Conservation (phyloP, 2,888 invertebrate genomes). For the Vanessa cardui region DNA sequence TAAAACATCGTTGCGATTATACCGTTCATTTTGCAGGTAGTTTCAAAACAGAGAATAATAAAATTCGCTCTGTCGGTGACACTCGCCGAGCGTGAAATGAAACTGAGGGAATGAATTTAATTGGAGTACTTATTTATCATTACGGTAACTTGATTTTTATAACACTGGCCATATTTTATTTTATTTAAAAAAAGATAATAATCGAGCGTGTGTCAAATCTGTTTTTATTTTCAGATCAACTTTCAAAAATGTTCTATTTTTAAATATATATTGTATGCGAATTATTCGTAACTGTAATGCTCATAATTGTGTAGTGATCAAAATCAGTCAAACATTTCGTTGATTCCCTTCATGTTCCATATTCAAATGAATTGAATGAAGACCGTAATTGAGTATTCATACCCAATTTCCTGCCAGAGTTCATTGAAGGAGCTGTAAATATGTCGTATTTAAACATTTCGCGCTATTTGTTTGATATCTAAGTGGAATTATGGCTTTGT, state of each 20-base stretch:
- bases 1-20: not conserved
- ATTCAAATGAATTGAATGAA: no score
- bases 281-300: no score
- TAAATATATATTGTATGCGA: no score
- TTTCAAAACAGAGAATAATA: conserved; percentile 7
- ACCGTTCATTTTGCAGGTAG: conserved; percentile 7
- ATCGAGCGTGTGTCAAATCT: not conserved
- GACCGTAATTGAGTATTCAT: no score
- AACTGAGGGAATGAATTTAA: conserved; percentile 29
- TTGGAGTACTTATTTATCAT: conserved; percentile 16
- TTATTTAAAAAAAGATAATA: not conserved
- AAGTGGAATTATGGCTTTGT: no score
- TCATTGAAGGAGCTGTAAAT: no score
- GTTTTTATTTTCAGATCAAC: not conserved
- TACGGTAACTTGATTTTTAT: conserved; percentile 9
- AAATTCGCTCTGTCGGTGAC: conserved; percentile 9
- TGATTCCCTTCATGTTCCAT: no score
- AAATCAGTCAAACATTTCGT: no score
- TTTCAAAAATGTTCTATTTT: not conserved
- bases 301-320: no score
- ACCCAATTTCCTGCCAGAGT: no score
- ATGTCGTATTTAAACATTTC: no score
- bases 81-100: conserved; percentile 23
- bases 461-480: no score
- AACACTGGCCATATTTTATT: conserved; percentile 3